A percentile compares a stretch with the other conserved stretches of the same genome.
Conservation (phyloP, 2,888 invertebrate genomes). For the Romanomermis culicivorax region DNA sequence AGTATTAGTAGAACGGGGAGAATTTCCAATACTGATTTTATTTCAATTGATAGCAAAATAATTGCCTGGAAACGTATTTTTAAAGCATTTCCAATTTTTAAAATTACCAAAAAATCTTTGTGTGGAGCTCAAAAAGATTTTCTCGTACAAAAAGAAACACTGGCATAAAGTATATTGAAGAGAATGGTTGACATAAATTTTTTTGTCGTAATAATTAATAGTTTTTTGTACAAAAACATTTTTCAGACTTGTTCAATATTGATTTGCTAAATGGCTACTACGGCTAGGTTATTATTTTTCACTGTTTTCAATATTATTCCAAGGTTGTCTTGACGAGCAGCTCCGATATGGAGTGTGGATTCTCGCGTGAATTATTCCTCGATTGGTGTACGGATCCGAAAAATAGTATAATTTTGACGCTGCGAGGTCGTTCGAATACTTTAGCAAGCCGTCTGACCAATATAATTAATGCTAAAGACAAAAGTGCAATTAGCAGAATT, state of each 20-base stretch:
- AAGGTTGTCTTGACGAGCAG: conserved; percentile 76
- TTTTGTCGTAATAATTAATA: not conserved
- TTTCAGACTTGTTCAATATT: not conserved
- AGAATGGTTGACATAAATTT: too few species aligned
- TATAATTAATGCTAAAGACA: conserved; percentile 9
- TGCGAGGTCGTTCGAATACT: conserved; percentile 41
- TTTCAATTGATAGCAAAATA: too few species aligned
- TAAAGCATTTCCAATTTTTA: too few species aligned
- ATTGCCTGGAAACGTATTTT: too few species aligned
- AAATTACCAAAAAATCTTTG: too few species aligned
- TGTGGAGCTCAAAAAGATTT: too few species aligned
- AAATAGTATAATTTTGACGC: conserved; percentile 82
- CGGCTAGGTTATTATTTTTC: not conserved
- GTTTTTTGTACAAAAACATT: not conserved
- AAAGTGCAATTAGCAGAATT: conserved; percentile 5
- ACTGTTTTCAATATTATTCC: conserved; percentile 11
- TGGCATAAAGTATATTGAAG: too few species aligned
- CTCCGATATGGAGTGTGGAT: conserved; percentile 83
- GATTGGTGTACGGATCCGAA: conserved; percentile 75
- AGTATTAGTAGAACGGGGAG: too few species aligned
- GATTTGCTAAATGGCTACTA: not conserved
- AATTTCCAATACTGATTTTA: too few species aligned
- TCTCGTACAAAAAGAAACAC: too few species aligned
- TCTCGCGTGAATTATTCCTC: conserved; percentile 73
- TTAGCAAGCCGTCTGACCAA: conserved; percentile 35